Evolutionary conservation across 2,113 vertebrate species (phyloP), one percentile per base, ranked within the genome.

Genomic region (Pholis gunnellus): DNA sequence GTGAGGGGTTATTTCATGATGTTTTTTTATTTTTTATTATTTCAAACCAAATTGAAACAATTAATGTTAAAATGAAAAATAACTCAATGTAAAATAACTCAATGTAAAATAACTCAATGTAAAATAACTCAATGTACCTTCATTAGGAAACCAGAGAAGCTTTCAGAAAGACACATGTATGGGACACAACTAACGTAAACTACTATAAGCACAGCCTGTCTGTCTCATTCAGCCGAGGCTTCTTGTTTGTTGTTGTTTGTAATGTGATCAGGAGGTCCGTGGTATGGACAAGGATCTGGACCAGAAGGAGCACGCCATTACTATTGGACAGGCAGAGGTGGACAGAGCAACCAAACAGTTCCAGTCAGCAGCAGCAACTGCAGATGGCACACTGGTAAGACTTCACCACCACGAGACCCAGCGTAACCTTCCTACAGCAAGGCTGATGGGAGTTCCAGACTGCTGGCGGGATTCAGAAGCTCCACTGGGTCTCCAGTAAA

Each of bases 241-340:
- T 38, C 18, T 22, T 11, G 3, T 75, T 25, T 75, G 56, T 48
- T 38, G 11, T 22, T 11, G 3, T 75, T 25, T 75, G 56, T 73
- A 6, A 13, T 75, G 61, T 20, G 22, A 15, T 54, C 6, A 76
- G 74, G 74, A 76, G n/a, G 48, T 76, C n/a, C 17, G 36, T 22
- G 48, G 0, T 9, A 42, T 66, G 6, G 9, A 1, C 48, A 5
- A 4, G 14, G 36, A 15, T 6, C 10, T 54, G 48, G 61, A 66
- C 2, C 48, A 66, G 34, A 66, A n/a, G 29, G 34, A 29, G 61
- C 34, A 18, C 27, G 48, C 46, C 29, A n/a, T 76, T 40, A 3
- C 17, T 17, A 0, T 20, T 42, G 61, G 48, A 56, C 48, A 56
- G 22, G 25, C 36, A 29, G 48, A 76, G 48, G 25, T 76, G 61